Conservation (phyloP, 2,113 vertebrate species). For the Triplophysa rosa region DNA sequence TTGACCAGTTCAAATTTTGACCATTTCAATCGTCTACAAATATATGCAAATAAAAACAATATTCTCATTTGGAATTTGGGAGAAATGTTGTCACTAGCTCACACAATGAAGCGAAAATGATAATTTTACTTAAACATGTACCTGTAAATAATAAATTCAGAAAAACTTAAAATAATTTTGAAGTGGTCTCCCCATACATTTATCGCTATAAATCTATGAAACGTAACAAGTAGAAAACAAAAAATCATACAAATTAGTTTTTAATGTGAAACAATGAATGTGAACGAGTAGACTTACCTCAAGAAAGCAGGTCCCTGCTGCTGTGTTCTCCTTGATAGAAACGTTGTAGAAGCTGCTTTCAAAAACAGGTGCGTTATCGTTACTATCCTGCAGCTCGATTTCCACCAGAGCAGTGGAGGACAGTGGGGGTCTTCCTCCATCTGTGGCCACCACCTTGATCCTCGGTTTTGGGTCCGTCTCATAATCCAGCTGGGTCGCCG, state of each 20-base stretch:
- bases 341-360: slow-evolving; percentile 87
- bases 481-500: slow-evolving; percentile 86
- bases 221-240: neutral
- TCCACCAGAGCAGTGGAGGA: slow-evolving; percentile 86
- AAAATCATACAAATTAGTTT: neutral
- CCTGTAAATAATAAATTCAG: too few species aligned
- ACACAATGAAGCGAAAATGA: too few species aligned
- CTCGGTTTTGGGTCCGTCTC: slow-evolving; percentile 86
- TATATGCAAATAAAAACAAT: too few species aligned
- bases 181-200: too few species aligned
- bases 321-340: slow-evolving; percentile 88
- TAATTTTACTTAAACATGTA: too few species aligned
- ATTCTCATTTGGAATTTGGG: too few species aligned
- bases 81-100: too few species aligned
- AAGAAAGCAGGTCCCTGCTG: slow-evolving; percentile 91
- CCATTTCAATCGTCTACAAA: too few species aligned
- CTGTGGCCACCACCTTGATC: slow-evolving; percentile 87
- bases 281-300: slow-evolving; percentile 78
- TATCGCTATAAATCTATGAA: neutral
- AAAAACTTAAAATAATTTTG: too few species aligned
- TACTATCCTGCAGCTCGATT: slow-evolving; percentile 90
- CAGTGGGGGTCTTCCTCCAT: slow-evolving; percentile 82
- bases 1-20: too few species aligned
- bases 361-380: slow-evolving; percentile 93
- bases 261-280: neutral